These are phyloP conservation scores for Ericerus pela DNA, from an alignment of 1,140 invertebrate species.

Conservation along the genomic window DNA sequence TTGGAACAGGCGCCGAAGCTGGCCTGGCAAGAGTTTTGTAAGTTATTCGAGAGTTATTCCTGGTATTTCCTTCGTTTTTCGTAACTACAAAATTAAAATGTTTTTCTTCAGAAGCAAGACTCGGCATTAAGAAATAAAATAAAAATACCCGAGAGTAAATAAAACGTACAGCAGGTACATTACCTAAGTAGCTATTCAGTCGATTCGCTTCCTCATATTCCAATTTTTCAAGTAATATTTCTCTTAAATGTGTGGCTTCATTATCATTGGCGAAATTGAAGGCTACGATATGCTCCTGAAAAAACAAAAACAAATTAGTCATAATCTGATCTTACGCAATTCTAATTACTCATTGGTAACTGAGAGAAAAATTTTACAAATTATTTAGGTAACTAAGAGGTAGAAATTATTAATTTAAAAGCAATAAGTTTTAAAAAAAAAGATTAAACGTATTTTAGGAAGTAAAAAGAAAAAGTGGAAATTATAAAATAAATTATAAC, in stretches of 20 bases:
- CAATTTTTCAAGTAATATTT: conserved; percentile 48
- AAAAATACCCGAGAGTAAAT: background rate
- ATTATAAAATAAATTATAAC: no score
- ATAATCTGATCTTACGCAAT: no score
- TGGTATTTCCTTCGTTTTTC: background rate
- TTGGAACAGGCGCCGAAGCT: background rate
- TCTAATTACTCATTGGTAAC: no score
- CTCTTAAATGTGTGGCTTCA: conserved; percentile 61
- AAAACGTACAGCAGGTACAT: background rate
- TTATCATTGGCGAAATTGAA: conserved; percentile 84
- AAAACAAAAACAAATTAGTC: conserved; percentile 13
- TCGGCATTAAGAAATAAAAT: background rate
- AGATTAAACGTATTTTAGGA: no score
- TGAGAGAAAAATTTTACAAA: no score
- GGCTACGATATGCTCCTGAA: conserved; percentile 59
- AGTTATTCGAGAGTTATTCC: background rate
- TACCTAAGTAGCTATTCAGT: conserved; percentile 22
- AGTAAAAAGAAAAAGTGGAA: no score
- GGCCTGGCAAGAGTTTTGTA: background rate
- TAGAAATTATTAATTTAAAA: no score
- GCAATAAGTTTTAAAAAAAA: no score
- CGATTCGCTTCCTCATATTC: conserved; percentile 43
- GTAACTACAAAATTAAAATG: background rate
- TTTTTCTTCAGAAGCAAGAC: no score
- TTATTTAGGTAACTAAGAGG: no score